These are phyloP conservation scores for Tetranychus truncatus DNA, from an alignment of 2,888 invertebrate genomes.

Conservation along the genomic window DNA sequence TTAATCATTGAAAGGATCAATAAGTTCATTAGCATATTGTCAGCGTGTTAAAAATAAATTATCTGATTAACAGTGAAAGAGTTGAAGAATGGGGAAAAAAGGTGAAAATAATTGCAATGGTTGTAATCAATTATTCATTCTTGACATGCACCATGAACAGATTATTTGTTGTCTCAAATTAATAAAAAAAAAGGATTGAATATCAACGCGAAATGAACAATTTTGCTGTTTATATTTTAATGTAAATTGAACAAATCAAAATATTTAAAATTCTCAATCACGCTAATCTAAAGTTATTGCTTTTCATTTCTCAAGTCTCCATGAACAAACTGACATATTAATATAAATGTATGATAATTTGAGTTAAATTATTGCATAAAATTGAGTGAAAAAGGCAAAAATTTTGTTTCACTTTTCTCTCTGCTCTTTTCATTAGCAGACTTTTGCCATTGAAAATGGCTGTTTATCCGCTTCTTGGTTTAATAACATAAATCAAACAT, in stretches of 20 bases:
- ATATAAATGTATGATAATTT: too few species aligned
- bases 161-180: neutral
- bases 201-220: neutral
- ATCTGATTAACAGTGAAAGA: neutral
- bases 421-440: too few species aligned
- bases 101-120: neutral
- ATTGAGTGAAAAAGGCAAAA: too few species aligned
- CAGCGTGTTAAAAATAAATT: neutral
- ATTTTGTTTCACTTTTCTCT: too few species aligned
- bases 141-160: neutral
- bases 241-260: neutral
- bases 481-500: too few species aligned
- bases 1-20: too few species aligned
- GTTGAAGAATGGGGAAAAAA: neutral
- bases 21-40: neutral
- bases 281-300: neutral
- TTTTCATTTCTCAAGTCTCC: neutral
- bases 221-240: neutral
- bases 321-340: neutral
- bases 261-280: constrained; percentile 2
- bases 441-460: too few species aligned
- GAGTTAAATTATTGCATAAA: too few species aligned
- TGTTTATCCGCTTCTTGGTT: too few species aligned
- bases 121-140: neutral
- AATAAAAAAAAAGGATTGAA: neutral